phyloP scores from a whole-genome alignment of 2,797 vertebrate genomes.

The Myotis myotis region DNA sequence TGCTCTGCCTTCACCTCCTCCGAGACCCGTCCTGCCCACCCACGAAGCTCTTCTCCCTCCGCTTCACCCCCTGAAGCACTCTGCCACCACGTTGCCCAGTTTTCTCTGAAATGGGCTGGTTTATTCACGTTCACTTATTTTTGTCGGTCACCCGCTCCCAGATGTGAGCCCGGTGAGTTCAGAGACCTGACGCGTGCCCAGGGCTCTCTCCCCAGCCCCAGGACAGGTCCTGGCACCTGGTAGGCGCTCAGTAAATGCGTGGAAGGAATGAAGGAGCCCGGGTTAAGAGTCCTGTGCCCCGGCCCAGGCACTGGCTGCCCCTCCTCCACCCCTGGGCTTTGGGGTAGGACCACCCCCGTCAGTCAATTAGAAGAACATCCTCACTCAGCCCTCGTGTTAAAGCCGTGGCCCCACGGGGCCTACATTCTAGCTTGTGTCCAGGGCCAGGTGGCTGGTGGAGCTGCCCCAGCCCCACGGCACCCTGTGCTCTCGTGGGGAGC shows the following conservation, averaged over 20 bases:
- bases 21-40: neutral
- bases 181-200: neutral
- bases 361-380: neutral
- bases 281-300: neutral
- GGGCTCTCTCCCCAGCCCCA: neutral
- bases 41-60: neutral
- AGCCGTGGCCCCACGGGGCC: accelerated
- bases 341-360: neutral
- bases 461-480: accelerated
- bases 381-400: neutral
- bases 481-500: neutral
- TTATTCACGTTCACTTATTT: neutral
- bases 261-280: neutral
- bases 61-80: accelerated
- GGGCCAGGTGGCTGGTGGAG: neutral
- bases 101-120: neutral
- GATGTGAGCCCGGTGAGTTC: neutral
- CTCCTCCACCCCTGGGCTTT: accelerated
- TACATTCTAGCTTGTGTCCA: neutral
- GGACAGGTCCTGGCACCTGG: neutral
- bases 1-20: neutral
- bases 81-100: accelerated
- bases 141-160: neutral
- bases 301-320: neutral
- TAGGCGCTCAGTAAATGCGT: neutral